A percentile compares a stretch with the other conserved stretches of the same genome.
phyloP scores from a whole-genome alignment of 2,888 invertebrate species.

The Colostygia pectinataria region DNA sequence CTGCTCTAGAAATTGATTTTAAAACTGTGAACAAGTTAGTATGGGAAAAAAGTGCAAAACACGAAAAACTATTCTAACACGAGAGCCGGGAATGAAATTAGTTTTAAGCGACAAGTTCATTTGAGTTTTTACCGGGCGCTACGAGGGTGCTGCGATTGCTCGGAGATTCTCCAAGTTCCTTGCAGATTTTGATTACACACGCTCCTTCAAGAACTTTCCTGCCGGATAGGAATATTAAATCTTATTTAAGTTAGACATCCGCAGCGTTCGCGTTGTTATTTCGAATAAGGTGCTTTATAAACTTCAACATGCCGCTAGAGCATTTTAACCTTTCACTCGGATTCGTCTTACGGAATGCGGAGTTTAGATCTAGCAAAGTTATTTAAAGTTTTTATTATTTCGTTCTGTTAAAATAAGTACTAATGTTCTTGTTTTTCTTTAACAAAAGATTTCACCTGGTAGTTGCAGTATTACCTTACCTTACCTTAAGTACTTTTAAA shows the following conservation, averaged over 20 bases:
- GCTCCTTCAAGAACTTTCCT: constrained; percentile 78
- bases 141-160: constrained; percentile 72
- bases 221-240: constrained; percentile 81
- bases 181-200: constrained; percentile 83
- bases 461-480: constrained; percentile 40
- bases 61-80: constrained; percentile 76
- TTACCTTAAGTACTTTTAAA: too few species aligned
- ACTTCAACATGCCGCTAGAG: constrained; percentile 58
- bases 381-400: too few species aligned
- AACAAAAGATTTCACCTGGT: constrained; percentile 46
- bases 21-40: constrained; percentile 72
- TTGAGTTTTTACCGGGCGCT: constrained; percentile 68
- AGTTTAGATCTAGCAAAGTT: too few species aligned
- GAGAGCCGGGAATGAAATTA: constrained; percentile 79
- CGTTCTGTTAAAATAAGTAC: too few species aligned
- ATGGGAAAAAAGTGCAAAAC: constrained; percentile 62
- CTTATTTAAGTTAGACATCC: constrained; percentile 82
- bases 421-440: constrained; percentile 3
- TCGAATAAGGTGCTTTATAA: constrained; percentile 79
- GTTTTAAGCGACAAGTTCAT: constrained; percentile 81
- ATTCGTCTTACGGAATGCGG: constrained; percentile 41
- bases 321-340: constrained; percentile 61
- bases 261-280: constrained; percentile 77
- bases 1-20: constrained; percentile 75
- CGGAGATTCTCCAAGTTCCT: constrained; percentile 73